Conservation (phyloP, 1,140 invertebrate species). For the Rhyzopertha dominica region DNA sequence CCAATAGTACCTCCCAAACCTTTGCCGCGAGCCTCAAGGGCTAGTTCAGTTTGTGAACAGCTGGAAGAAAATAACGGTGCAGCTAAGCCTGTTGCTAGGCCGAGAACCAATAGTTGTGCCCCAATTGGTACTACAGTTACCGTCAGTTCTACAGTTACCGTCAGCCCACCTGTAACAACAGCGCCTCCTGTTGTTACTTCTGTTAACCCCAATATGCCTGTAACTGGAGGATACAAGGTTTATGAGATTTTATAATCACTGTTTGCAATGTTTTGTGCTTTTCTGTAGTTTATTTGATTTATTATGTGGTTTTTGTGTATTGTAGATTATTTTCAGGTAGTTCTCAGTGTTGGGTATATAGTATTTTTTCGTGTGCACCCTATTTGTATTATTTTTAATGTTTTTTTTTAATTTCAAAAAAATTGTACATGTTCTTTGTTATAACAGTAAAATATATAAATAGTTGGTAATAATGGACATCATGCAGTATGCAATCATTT, state of each 20-base stretch:
- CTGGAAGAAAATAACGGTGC: constrained; percentile 38
- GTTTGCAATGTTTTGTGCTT: constrained; percentile 12
- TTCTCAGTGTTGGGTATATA: too few species aligned
- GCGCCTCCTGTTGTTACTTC: constrained; percentile 54
- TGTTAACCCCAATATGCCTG: constrained; percentile 50
- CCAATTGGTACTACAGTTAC: constrained; percentile 53
- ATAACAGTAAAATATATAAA: too few species aligned
- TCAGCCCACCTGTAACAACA: too few species aligned
- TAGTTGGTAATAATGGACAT: too few species aligned
- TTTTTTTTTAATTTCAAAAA: too few species aligned
- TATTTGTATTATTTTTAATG: too few species aligned
- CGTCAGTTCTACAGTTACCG: constrained; percentile 49
- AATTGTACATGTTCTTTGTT: too few species aligned
- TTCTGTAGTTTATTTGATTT: constrained; percentile 18
- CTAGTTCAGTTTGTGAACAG: constrained; percentile 57
- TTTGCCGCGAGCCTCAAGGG: constrained; percentile 62
- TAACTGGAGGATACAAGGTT: constrained; percentile 67
- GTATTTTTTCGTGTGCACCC: too few species aligned
- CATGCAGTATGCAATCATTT: too few species aligned
- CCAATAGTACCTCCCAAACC: constrained; percentile 69
- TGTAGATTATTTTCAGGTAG: too few species aligned
- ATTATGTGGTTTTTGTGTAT: constrained; percentile 20
- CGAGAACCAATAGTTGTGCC: constrained; percentile 59
- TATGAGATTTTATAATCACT: constrained; percentile 24
- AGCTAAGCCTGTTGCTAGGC: constrained; percentile 68